Evolutionary conservation across 2,113 vertebrate genomes (phyloP).

Genomic region (Aleadryas rufinucha): DNA sequence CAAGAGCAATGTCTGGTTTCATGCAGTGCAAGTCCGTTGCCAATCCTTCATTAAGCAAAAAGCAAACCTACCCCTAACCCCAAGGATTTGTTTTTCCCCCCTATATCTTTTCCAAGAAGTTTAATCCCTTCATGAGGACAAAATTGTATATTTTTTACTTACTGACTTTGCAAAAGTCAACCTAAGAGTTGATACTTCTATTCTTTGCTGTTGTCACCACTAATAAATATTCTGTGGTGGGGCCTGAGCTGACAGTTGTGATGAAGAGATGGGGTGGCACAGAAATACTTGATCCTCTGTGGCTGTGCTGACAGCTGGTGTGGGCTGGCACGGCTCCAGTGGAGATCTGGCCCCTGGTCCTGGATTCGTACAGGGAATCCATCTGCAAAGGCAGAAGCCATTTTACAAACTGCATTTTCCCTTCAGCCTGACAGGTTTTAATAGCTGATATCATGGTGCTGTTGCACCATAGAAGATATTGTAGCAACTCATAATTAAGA

Average conservation of each 20-base stretch:
- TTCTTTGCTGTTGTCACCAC: neutral
- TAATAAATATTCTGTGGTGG: neutral
- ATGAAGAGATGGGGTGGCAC: neutral
- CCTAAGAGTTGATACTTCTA: neutral
- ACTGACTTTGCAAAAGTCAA: neutral
- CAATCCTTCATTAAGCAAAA: neutral
- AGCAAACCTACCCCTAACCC: neutral
- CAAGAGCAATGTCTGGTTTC: neutral
- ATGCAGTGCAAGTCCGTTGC: neutral
- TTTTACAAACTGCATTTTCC: neutral
- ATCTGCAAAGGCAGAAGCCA: neutral
- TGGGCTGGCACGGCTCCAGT: neutral
- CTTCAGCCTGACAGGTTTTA: neutral
- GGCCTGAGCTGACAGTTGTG: neutral
- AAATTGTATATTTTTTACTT: neutral
- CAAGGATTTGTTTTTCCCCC: fast-evolving
- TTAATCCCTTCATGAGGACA: neutral
- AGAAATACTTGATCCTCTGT: neutral
- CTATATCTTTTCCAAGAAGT: neutral
- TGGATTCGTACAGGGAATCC: neutral
- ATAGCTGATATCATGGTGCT: neutral
- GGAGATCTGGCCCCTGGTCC: neutral
- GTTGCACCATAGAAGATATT: neutral
- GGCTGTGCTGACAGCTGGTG: neutral
- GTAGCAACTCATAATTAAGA: neutral